Evolutionary conservation across 1,140 invertebrate genomes (phyloP).

Genomic region (Procambarus virginalis): DNA sequence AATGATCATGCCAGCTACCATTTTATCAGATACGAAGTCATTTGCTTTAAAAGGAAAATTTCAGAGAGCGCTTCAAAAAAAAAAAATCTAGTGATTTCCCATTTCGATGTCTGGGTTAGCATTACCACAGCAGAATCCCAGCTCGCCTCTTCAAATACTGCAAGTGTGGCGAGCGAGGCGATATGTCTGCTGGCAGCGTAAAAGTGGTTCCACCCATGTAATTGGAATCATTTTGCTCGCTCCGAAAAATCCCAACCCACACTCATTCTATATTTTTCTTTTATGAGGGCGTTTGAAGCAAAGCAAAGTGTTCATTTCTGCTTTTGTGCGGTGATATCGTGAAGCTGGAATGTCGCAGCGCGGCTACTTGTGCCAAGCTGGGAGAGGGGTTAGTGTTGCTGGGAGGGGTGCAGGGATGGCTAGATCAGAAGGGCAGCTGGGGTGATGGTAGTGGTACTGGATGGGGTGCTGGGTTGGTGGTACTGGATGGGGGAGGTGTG

Average conservation of each 20-base stretch:
- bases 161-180: no score
- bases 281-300: conserved; percentile 42
- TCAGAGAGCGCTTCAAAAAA: background rate
- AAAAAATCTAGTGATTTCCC: background rate
- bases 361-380: background rate
- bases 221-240: conserved; percentile 11
- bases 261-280: conserved; percentile 47
- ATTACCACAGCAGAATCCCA: background rate
- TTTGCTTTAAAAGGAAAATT: background rate
- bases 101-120: background rate
- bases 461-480: background rate
- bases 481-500: no score
- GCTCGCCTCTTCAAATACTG: background rate
- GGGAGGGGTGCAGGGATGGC: background rate
- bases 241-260: conserved; percentile 33
- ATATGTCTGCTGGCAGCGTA: background rate
- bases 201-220: conserved; percentile 2
- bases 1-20: no score
- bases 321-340: conserved; percentile 26
- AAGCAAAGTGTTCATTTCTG: conserved; percentile 45
- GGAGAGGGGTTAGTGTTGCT: background rate
- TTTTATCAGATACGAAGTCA: background rate
- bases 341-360: conserved; percentile 17
- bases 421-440: background rate
- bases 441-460: background rate